Conservation (phyloP, 2,113 vertebrate species). For the Spermophilus dauricus region DNA sequence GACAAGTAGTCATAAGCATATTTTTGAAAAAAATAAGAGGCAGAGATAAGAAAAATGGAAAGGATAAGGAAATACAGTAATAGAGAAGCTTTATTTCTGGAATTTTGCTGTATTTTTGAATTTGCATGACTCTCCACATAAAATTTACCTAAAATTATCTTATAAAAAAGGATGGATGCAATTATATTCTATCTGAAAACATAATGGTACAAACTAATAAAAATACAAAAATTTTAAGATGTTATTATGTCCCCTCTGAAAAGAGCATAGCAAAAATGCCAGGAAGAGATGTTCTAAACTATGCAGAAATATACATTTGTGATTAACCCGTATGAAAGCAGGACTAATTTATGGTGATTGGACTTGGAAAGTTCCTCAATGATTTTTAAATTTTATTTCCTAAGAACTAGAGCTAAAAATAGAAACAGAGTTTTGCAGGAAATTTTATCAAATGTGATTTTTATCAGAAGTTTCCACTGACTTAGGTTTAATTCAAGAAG, state of each 20-base stretch:
- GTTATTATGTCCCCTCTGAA: background rate
- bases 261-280: constrained; percentile 9
- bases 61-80: background rate
- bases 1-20: background rate
- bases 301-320: constrained; percentile 52
- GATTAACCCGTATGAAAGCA: background rate
- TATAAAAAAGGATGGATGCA: background rate
- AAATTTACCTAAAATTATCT: constrained; percentile 15
- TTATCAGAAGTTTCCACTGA: constrained; percentile 75
- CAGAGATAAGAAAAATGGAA: background rate
- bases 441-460: constrained; percentile 77
- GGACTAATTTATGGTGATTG: constrained; percentile 10
- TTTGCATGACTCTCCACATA: background rate
- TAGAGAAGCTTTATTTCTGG: background rate
- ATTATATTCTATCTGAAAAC: background rate
- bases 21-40: background rate
- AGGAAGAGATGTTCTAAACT: background rate
- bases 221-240: background rate
- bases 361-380: background rate
- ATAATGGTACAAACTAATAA: background rate
- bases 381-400: constrained; percentile 23
- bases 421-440: constrained; percentile 54
- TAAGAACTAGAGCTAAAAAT: constrained; percentile 54
- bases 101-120: background rate
- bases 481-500: constrained; percentile 46